These are phyloP conservation scores for Stomorhina lunata DNA, from an alignment of 2,888 invertebrate species.

Conservation along the genomic window DNA sequence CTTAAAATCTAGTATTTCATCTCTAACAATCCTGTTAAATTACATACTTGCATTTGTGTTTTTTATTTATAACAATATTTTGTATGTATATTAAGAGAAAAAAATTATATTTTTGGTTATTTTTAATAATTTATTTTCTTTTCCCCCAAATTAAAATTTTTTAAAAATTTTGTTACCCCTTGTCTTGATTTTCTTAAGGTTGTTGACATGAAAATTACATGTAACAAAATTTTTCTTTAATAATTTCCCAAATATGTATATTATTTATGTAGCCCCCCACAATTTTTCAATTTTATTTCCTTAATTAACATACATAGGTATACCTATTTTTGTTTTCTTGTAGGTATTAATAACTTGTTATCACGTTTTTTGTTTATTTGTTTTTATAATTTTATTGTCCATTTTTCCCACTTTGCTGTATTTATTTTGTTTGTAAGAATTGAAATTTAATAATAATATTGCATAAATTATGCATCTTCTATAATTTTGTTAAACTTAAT, in stretches of 20 bases:
- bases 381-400: neutral
- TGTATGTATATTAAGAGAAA: neutral
- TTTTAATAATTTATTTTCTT: neutral
- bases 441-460: too few relatives aligned
- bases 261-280: neutral
- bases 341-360: neutral
- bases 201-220: slow-evolving; percentile 19
- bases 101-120: neutral
- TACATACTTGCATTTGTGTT: neutral
- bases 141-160: neutral
- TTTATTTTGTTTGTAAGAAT: too few relatives aligned
- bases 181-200: neutral
- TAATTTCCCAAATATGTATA: too few relatives aligned
- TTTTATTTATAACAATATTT: neutral
- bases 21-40: neutral
- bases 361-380: neutral
- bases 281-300: neutral
- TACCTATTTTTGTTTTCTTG: too few relatives aligned
- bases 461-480: too few relatives aligned
- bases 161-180: too few relatives aligned
- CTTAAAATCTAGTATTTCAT: neutral
- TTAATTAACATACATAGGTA: neutral
- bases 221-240: neutral
- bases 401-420: neutral
- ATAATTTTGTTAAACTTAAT: too few relatives aligned